Conservation (phyloP, 2,113 vertebrate genomes). For the Callionymus lyra region DNA sequence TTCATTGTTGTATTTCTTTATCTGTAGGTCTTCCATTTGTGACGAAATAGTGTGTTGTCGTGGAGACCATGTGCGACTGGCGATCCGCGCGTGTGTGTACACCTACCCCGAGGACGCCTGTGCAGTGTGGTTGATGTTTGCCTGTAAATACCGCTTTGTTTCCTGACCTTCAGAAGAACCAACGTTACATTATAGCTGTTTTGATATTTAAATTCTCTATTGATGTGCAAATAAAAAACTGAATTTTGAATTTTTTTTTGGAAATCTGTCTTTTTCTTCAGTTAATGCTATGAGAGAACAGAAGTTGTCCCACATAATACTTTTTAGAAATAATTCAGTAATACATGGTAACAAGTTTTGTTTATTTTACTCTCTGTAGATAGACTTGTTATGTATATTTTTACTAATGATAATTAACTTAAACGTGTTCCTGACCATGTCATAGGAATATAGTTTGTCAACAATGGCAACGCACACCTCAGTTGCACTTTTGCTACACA, state of each 20-base stretch:
- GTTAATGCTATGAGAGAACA: background rate
- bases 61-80: conserved; percentile 89
- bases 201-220: no score
- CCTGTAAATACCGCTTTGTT: conserved; percentile 93
- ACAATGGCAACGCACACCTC: no score
- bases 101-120: conserved; percentile 85
- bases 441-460: no score
- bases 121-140: conserved; percentile 98
- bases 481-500: no score
- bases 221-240: conserved; percentile 1
- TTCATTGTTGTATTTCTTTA: conserved; percentile 4
- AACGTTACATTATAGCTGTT: no score
- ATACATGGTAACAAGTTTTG: no score
- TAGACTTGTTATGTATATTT: no score
- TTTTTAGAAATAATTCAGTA: no score
- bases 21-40: conserved; percentile 83
- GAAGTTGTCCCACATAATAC: background rate
- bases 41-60: conserved; percentile 91
- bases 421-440: no score
- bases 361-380: no score
- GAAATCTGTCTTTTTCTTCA: background rate
- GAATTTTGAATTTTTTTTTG: background rate
- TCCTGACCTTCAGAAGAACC: conserved; percentile 60
- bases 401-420: no score
- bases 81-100: conserved; percentile 85